phyloP scores from a whole-genome alignment of 30 jellyfish, hydroid and myxozoan species.

The Aurelia aurita region DNA sequence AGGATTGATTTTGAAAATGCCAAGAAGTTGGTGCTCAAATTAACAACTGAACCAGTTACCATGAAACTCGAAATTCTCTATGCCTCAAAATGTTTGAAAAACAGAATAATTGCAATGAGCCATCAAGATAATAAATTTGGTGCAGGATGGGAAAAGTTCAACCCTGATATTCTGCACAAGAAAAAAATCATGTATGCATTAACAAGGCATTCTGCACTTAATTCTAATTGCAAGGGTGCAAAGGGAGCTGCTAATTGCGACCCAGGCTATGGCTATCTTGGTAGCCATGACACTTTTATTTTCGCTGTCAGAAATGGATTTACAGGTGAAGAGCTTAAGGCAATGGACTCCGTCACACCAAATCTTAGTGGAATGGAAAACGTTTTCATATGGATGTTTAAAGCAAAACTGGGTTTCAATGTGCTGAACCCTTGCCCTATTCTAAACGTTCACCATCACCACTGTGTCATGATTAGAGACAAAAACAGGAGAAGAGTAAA shows the following conservation, averaged over 20 bases:
- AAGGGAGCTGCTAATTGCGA: too few relatives aligned
- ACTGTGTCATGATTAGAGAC: constrained; percentile 45
- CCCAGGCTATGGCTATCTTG: too few relatives aligned
- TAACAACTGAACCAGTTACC: background rate
- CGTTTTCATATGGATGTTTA: constrained; percentile 40
- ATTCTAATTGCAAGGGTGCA: too few relatives aligned
- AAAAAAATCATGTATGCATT: background rate
- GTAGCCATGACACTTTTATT: too few relatives aligned
- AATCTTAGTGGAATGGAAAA: constrained; percentile 53
- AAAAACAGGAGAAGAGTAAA: constrained; percentile 2
- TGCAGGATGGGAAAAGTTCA: constrained; percentile 59
- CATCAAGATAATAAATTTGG: constrained; percentile 61
- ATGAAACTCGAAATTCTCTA: constrained; percentile 6
- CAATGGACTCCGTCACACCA: constrained; percentile 33
- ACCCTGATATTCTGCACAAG: background rate
- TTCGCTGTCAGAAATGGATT: background rate
- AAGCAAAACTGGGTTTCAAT: constrained; percentile 16
- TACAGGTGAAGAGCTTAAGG: constrained; percentile 2
- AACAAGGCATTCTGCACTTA: too few relatives aligned
- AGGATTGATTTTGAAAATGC: too few relatives aligned
- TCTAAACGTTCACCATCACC: constrained; percentile 51
- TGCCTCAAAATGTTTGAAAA: constrained; percentile 24
- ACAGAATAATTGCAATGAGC: constrained; percentile 20
- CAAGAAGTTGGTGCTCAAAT: too few relatives aligned
- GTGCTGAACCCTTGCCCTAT: constrained; percentile 62